Conservation (phyloP, 2,888 invertebrate species). For the Tillus elongatus region DNA sequence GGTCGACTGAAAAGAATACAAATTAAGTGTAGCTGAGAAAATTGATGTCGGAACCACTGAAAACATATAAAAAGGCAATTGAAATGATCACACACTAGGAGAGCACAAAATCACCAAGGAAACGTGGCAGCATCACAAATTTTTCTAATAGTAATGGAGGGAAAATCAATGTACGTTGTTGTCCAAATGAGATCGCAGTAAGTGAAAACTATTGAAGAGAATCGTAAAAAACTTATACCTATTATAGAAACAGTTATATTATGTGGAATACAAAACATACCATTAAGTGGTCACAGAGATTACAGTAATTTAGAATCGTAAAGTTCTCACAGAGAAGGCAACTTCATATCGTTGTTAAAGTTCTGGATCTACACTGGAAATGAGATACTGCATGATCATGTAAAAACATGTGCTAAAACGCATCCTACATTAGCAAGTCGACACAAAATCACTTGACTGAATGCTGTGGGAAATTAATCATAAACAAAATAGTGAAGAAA, state of each 20-base stretch:
- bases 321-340: too few relatives aligned
- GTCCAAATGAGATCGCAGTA: conserved; percentile 7
- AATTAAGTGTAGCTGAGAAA: conserved; percentile 4
- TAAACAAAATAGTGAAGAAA: too few relatives aligned
- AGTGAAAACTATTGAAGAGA: conserved; percentile 5
- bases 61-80: conserved; percentile 1
- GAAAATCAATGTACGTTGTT: conserved; percentile 7
- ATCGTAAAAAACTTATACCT: too few relatives aligned
- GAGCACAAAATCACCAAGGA: too few relatives aligned
- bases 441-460: conserved; percentile 10
- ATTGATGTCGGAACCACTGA: conserved; percentile 4
- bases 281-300: too few relatives aligned
- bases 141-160: conserved; percentile 6
- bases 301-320: too few relatives aligned
- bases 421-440: conserved; percentile 9
- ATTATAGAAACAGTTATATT: too few relatives aligned
- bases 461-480: conserved; percentile 7
- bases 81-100: conserved; percentile 5
- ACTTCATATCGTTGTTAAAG: conserved; percentile 11
- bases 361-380: conserved; percentile 9
- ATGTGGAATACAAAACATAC: too few relatives aligned
- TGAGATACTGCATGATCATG: conserved; percentile 8
- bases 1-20: neutral
- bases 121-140: conserved; percentile 5
- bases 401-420: conserved; percentile 6